phyloP scores from a whole-genome alignment of 2,888 invertebrate species.

The Nymphalis polychloros region DNA sequence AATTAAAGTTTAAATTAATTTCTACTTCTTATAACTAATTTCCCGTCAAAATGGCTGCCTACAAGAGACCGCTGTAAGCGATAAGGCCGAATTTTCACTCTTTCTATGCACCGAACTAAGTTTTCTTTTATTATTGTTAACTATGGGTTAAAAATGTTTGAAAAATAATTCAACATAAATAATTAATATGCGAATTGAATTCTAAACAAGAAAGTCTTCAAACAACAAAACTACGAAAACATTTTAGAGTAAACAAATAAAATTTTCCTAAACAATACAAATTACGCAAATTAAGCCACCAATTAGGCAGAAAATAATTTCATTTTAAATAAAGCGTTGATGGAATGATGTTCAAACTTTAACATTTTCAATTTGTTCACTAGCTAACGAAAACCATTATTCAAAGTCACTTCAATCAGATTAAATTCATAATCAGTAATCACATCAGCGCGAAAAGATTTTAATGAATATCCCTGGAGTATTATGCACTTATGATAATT shows the following conservation, averaged over 20 bases:
- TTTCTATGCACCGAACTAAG: too few relatives aligned
- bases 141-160: not conserved
- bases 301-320: not conserved
- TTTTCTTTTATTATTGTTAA: too few relatives aligned
- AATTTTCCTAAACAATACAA: not conserved
- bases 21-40: too few relatives aligned
- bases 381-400: conserved; percentile 1
- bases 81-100: too few relatives aligned
- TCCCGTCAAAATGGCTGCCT: too few relatives aligned
- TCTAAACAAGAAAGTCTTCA: conserved; percentile 17
- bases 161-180: not conserved
- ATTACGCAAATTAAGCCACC: not conserved
- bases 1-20: too few relatives aligned
- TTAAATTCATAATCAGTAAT: not conserved
- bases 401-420: not conserved
- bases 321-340: not conserved
- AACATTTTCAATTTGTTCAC: conserved; percentile 3
- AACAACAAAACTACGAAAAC: conserved; percentile 16
- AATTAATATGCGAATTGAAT: conserved; percentile 16
- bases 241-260: conserved; percentile 7
- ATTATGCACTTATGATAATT: not conserved
- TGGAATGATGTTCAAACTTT: not conserved
- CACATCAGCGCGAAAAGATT: not conserved
- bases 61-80: too few relatives aligned
- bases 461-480: not conserved